Percentiles rank a stretch among this genome's conserved stretches.
Evolutionary conservation across 2,797 vertebrate species (phyloP).

Genomic region (Dermochelys coriacea): DNA sequence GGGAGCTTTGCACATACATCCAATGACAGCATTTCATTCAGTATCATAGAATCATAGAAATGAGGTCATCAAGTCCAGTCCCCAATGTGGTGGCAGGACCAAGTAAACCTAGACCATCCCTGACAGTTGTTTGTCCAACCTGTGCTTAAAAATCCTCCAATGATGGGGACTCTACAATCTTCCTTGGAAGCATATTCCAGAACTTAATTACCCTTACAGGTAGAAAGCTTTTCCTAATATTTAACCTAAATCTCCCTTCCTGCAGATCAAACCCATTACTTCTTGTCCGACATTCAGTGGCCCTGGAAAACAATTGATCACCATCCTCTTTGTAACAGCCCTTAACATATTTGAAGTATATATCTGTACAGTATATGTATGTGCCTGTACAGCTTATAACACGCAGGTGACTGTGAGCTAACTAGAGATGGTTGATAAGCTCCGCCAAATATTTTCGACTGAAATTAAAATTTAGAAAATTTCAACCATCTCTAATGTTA

Average conservation of each 20-base stretch:
- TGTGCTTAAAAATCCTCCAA: background rate
- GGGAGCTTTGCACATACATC: background rate
- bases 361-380: background rate
- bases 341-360: background rate
- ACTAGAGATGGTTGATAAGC: background rate
- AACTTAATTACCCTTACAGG: background rate
- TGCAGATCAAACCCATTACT: background rate
- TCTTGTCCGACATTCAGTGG: background rate
- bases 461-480: background rate
- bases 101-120: background rate
- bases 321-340: background rate
- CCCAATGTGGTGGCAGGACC: background rate
- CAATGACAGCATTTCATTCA: background rate
- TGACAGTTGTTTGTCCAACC: background rate
- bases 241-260: background rate
- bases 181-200: background rate
- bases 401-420: background rate
- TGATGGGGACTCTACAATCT: background rate
- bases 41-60: background rate
- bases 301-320: background rate
- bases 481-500: background rate
- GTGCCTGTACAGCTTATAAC: background rate
- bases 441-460: background rate
- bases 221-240: background rate
- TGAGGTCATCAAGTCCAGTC: background rate